Conservation (phyloP, 2,797 vertebrate species). For the Acanthiza pusilla region DNA sequence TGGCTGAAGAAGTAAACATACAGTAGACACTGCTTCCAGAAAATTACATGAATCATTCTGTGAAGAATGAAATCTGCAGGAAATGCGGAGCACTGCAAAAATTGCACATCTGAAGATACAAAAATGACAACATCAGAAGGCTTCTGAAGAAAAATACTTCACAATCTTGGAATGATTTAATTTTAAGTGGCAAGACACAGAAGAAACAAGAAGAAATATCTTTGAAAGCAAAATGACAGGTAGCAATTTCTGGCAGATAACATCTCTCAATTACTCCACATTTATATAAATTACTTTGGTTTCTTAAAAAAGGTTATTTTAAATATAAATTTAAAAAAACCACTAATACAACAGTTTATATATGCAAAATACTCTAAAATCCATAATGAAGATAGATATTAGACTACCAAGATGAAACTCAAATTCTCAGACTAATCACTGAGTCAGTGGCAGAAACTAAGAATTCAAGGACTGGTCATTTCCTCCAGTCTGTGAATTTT, state of each 20-base stretch:
- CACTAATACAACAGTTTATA: not conserved
- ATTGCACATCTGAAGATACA: constrained; percentile 16
- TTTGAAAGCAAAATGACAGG: not conserved
- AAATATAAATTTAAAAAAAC: not conserved
- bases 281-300: not conserved
- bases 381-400: not conserved
- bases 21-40: not conserved
- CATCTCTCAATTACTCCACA: not conserved
- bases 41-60: constrained; percentile 9
- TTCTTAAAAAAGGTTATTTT: not conserved
- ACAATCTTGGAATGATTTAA: constrained; percentile 24
- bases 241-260: constrained; percentile 1
- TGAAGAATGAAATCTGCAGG: constrained; percentile 25
- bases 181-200: constrained; percentile 30
- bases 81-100: constrained; percentile 9
- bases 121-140: constrained; percentile 54
- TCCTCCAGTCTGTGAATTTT: not conserved
- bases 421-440: not conserved
- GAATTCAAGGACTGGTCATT: not conserved
- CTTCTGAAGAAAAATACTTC: constrained; percentile 35
- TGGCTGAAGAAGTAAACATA: not conserved
- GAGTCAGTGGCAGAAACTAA: not conserved
- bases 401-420: not conserved
- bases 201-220: constrained; percentile 21
- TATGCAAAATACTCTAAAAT: not conserved